Conservation (phyloP, 2,113 vertebrate genomes). For the Hippocampus abdominalis region DNA sequence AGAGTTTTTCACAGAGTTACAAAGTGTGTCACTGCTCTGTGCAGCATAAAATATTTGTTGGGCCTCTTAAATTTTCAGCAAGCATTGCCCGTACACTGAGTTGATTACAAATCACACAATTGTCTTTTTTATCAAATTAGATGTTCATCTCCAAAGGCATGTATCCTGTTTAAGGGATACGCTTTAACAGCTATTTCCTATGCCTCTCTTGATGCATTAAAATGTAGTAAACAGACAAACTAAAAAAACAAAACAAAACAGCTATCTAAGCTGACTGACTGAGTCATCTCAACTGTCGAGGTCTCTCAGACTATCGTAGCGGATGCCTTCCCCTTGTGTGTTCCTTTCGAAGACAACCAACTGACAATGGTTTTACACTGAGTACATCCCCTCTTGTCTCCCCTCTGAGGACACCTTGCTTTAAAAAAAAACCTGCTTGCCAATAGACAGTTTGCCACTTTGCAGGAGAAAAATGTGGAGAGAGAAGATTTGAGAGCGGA, state of each 20-base stretch:
- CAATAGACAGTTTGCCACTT: conserved; percentile 62
- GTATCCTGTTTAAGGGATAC: conserved; percentile 21
- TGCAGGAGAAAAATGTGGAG: conserved; percentile 46
- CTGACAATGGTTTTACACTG: conserved; percentile 41
- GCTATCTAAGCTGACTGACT: conserved; percentile 21
- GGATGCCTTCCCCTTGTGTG: conserved; percentile 31
- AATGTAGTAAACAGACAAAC: conserved; percentile 27
- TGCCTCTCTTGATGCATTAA: conserved; percentile 1
- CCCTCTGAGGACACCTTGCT: conserved; percentile 59
- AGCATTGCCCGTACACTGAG: conserved; percentile 1
- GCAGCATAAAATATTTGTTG: conserved; percentile 34
- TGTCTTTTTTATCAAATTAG: conserved; percentile 33
- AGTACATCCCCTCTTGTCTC: conserved; percentile 54
- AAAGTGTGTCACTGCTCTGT: conserved; percentile 40
- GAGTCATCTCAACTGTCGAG: conserved; percentile 21
- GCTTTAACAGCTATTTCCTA: conserved; percentile 21
- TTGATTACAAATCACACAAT: conserved; percentile 33
- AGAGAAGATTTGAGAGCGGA: conserved; percentile 67
- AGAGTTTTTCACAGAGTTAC: conserved; percentile 43
- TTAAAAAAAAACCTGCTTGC: conserved; percentile 50
- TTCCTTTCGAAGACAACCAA: conserved; percentile 32
- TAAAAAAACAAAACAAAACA: conserved; percentile 25
- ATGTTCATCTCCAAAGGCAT: conserved; percentile 22
- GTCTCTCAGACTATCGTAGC: conserved; percentile 33
- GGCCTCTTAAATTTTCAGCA: conserved; percentile 26